Percentiles rank a stretch among this genome's conserved stretches.
These are phyloP conservation scores for Matsumurasca onukii DNA, from an alignment of 1,140 invertebrate genomes.

Conservation along the genomic window DNA sequence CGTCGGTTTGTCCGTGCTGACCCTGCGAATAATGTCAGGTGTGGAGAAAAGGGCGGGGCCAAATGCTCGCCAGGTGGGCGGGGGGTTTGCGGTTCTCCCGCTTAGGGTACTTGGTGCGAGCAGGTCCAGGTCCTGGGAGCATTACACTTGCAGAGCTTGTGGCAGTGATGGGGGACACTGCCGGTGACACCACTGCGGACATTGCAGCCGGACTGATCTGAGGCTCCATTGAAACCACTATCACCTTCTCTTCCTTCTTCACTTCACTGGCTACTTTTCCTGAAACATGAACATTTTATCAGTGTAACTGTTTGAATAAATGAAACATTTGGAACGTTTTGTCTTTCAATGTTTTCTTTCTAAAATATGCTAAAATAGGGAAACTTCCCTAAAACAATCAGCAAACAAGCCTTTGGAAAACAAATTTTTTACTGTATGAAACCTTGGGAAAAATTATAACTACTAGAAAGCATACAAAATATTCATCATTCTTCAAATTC, in stretches of 20 bases:
- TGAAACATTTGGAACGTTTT: too few relatives aligned
- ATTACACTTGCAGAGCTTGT: background rate
- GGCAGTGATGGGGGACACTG: background rate
- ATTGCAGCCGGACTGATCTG: background rate
- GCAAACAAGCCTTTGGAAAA: too few relatives aligned
- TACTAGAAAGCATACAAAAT: too few relatives aligned
- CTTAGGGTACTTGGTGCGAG: constrained; percentile 54
- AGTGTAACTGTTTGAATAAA: too few relatives aligned
- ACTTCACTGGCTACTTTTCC: background rate
- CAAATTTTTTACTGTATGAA: too few relatives aligned
- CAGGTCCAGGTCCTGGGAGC: background rate
- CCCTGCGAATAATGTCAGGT: constrained; percentile 73
- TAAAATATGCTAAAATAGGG: too few relatives aligned
- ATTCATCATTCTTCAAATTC: too few relatives aligned
- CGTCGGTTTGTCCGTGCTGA: constrained; percentile 47
- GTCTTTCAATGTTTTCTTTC: too few relatives aligned
- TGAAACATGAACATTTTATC: too few relatives aligned
- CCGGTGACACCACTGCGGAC: background rate
- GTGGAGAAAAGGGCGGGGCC: constrained; percentile 69
- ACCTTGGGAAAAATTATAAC: too few relatives aligned
- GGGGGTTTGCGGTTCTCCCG: constrained; percentile 67
- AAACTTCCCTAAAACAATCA: too few relatives aligned
- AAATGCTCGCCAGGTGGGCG: constrained; percentile 54
- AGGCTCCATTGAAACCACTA: constrained; percentile 4
- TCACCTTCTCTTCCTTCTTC: constrained; percentile 23